Base-by-base conservation (phyloP, 2,797 vertebrate genomes). In the Rhinophrynus dorsalis region DNA sequence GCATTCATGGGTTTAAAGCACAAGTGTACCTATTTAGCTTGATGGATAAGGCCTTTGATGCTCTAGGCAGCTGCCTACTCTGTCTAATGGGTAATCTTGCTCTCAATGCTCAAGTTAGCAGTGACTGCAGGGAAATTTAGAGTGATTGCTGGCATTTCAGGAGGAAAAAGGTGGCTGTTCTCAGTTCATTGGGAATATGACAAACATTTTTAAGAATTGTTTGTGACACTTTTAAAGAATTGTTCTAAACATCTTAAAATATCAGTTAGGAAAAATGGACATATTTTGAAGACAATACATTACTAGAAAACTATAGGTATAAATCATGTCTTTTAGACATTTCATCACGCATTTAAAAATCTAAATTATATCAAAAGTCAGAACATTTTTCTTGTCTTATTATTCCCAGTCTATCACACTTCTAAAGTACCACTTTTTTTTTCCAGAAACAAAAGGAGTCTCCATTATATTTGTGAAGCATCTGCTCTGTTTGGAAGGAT, bases 141-240 rank as follows among this genome's bases (percentile, higher is more conserved):
- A 20, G 30, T 44, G 18, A 54, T 52, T 52, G 23, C n/a, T 47
- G 23, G 13, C 35, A 51, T 65, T 68, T 59, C 7, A 30, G 15
- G n/a, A 52, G 27, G 33, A 55, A 66, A 65, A 66, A 20, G 33
- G 11, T 23, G 17, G 27, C 32, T 23, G 24, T 42, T 55, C 18
- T 23, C 51, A 33, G 11, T 44, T 55, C 50, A 32, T 38, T 45
- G 37, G 38, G 37, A 37, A 54, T 30, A 17, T 55, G 63, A 66
- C 38, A 37, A 40, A 66, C 32, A 33, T 54, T 56, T 54, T 20
- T 42, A 18, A 44, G 23, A 15, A 66, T 66, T 55, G 50, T 18
- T 66, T 55, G 50, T 56, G 63, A 66, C 51, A 55, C 24, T 26
- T 66, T 23, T 24, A 44, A 66, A 66, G 51, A 44, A 66, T 47